Conservation (phyloP, 2,113 vertebrate species). For the Plecotus auritus region DNA sequence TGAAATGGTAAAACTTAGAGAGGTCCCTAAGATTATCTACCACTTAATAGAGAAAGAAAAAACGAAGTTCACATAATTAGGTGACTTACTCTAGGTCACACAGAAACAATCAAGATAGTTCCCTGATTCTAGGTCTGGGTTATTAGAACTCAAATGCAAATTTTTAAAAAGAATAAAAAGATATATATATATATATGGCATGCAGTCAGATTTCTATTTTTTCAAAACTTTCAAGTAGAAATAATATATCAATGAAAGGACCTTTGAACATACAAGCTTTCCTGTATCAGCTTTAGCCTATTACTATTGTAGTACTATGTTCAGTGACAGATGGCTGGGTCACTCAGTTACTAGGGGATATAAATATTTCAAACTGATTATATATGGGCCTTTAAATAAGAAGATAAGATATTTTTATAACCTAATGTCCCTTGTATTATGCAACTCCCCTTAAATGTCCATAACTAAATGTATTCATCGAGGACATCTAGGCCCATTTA, state of each 20-base stretch:
- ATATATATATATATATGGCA: background rate
- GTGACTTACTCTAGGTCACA: background rate
- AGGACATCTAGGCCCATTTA: background rate
- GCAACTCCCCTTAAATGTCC: background rate
- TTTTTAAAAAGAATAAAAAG: background rate
- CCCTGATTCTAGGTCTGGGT: background rate
- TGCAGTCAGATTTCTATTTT: background rate
- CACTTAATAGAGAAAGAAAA: background rate
- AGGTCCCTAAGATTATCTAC: background rate
- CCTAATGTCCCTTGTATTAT: background rate
- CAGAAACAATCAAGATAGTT: background rate
- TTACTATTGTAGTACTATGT: conserved; percentile 7
- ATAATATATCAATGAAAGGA: conserved; percentile 27
- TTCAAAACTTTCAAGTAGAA: background rate
- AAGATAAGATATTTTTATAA: conserved; percentile 46
- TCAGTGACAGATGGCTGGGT: conserved; percentile 32
- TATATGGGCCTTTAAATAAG: conserved; percentile 50
- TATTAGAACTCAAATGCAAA: background rate
- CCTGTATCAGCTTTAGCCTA: background rate
- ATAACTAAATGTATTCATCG: conserved; percentile 34
- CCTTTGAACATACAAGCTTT: background rate
- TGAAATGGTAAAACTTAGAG: background rate
- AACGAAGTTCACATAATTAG: background rate
- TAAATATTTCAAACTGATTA: conserved; percentile 65
- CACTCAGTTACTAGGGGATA: conserved; percentile 41